phyloP scores from a whole-genome alignment of 2,888 invertebrate species.

The Limenitis camilla region DNA sequence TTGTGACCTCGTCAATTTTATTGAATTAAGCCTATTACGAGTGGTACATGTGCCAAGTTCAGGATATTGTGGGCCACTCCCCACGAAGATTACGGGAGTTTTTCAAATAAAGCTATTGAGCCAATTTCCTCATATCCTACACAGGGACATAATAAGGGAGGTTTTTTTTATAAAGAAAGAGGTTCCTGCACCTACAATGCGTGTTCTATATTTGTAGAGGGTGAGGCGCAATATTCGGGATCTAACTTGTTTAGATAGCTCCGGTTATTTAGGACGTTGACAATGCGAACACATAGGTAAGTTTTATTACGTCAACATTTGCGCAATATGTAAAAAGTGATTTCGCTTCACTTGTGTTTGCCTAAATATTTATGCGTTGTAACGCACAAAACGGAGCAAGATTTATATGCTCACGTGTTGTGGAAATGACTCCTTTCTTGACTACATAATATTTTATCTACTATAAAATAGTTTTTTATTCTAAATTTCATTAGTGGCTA shows the following conservation, averaged over 20 bases:
- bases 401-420: neutral
- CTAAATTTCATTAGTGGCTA: too few species aligned
- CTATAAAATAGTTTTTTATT: too few species aligned
- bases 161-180: constrained; percentile 61
- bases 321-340: constrained; percentile 19
- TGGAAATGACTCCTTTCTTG: neutral
- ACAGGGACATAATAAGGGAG: constrained; percentile 69
- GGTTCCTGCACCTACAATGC: constrained; percentile 66
- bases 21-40: constrained; percentile 34
- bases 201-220: constrained; percentile 50
- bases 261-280: constrained; percentile 49
- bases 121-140: constrained; percentile 73
- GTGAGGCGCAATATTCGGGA: constrained; percentile 50
- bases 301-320: constrained; percentile 32
- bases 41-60: constrained; percentile 50
- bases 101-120: constrained; percentile 72
- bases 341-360: neutral
- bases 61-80: constrained; percentile 62
- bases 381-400: neutral
- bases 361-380: constrained; percentile 6
- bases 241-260: constrained; percentile 48
- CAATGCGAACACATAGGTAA: constrained; percentile 52
- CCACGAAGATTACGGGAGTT: constrained; percentile 66
- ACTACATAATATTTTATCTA: neutral
- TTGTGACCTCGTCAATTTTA: too few species aligned